Conservation (phyloP, 2,113 vertebrate species). For the Phrynosoma platyrhinos region DNA sequence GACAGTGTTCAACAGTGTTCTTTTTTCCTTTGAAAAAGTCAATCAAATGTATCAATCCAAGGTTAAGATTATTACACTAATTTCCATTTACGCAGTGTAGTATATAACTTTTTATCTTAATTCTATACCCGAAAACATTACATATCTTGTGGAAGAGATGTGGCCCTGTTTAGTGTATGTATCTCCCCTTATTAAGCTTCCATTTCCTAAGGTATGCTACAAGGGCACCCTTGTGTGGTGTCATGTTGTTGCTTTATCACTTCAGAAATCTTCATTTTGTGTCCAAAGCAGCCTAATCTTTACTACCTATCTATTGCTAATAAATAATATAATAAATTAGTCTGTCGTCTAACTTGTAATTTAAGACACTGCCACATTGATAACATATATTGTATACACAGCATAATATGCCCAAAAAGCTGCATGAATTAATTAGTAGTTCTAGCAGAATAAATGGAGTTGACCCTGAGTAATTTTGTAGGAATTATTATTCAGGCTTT, state of each 20-base stretch:
- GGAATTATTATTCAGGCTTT: rapidly evolving
- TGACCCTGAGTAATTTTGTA: rapidly evolving
- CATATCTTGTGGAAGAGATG: no score
- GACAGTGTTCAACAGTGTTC: no score
- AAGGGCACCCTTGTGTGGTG: rapidly evolving
- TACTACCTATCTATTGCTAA: background rate
- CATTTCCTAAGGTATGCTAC: no score
- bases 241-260: conserved; percentile 58
- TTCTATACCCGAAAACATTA: no score
- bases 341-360: background rate
- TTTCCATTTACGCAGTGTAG: no score
- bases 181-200: no score
- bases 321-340: background rate
- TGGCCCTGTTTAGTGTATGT: no score
- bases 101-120: no score
- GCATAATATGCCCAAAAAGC: no score
- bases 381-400: background rate
- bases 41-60: no score
- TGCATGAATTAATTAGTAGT: background rate
- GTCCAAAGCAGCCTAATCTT: conserved; percentile 71
- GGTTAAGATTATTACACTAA: no score
- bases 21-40: no score
- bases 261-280: conserved; percentile 72
- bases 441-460: conserved; percentile 10
- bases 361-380: background rate